Evolutionary conservation across 2,888 invertebrate genomes (phyloP).

Genomic region (Cantharis flavilabris): DNA sequence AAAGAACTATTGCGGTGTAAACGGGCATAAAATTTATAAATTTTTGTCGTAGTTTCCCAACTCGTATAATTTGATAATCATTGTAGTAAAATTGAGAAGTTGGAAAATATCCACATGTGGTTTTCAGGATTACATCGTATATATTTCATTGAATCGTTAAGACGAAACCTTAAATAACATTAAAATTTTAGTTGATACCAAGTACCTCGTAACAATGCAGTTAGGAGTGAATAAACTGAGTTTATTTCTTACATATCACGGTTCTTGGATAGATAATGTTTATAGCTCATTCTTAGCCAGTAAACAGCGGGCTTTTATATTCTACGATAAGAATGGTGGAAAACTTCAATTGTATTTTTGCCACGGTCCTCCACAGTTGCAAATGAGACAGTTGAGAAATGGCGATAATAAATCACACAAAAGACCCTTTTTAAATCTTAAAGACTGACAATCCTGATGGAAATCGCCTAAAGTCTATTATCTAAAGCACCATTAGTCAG

Average conservation of each 20-base stretch:
- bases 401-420: slow-evolving; percentile 49
- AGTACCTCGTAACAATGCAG: slow-evolving; percentile 16
- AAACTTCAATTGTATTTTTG: slow-evolving; percentile 39
- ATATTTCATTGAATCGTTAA: background rate
- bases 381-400: slow-evolving; percentile 51
- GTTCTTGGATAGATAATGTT: slow-evolving; percentile 48
- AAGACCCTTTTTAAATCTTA: slow-evolving; percentile 46
- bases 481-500: slow-evolving; percentile 51
- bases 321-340: slow-evolving; percentile 37
- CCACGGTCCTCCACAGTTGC: slow-evolving; percentile 43
- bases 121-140: background rate
- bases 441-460: slow-evolving; percentile 45
- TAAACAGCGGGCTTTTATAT: slow-evolving; percentile 42
- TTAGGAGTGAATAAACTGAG: slow-evolving; percentile 38
- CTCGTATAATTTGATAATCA: background rate
- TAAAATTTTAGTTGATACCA: slow-evolving; percentile 15
- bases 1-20: too few species aligned
- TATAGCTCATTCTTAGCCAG: slow-evolving; percentile 46
- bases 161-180: background rate
- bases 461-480: slow-evolving; percentile 47
- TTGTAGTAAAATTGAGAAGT: background rate
- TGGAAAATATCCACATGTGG: background rate
- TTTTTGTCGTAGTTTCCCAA: background rate
- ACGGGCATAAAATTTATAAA: too few species aligned
- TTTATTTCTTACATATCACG: slow-evolving; percentile 48